These are phyloP conservation scores for Corella eumyota DNA, from an alignment of 23 tunicate species.

Conservation along the genomic window DNA sequence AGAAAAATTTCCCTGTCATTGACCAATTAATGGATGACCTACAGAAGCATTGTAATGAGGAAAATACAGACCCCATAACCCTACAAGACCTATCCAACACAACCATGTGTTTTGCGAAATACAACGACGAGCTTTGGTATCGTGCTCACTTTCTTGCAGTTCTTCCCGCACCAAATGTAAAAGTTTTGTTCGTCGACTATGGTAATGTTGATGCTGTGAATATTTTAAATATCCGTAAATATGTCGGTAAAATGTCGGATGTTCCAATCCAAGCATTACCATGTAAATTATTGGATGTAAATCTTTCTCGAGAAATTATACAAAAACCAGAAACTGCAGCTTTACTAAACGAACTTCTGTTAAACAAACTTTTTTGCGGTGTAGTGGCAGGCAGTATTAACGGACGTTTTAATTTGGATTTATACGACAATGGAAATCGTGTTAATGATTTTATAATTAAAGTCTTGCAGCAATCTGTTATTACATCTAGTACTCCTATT, in stretches of 20 bases:
- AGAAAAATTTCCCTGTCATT: conserved; percentile 29
- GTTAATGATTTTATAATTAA: conserved; percentile 15
- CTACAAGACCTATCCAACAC: conserved; percentile 19
- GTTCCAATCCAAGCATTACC: conserved; percentile 64
- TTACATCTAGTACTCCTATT: not conserved
- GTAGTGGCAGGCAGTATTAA: conserved; percentile 49
- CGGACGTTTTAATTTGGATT: conserved; percentile 61
- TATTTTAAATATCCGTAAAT: conserved; percentile 13
- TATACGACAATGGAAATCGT: conserved; percentile 34
- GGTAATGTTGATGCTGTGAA: conserved; percentile 38
- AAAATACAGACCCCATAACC: not conserved
- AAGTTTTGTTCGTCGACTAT: conserved; percentile 66
- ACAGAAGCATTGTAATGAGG: conserved; percentile 33
- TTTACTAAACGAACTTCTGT: too few relatives aligned
- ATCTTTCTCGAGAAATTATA: conserved; percentile 5
- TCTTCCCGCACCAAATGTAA: conserved; percentile 5
- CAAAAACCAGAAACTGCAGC: too few relatives aligned
- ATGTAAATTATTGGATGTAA: conserved; percentile 54
- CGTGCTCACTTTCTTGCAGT: conserved; percentile 60
- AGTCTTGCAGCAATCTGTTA: too few relatives aligned
- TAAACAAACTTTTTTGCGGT: conserved; percentile 21
- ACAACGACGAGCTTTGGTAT: conserved; percentile 47
- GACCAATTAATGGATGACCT: conserved; percentile 47
- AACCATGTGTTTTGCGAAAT: conserved; percentile 54
- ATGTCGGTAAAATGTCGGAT: conserved; percentile 11